A percentile compares a stretch with the other conserved stretches of the same genome.
Conservation (phyloP, 1,140 invertebrate genomes). For the Carposina sasakii region DNA sequence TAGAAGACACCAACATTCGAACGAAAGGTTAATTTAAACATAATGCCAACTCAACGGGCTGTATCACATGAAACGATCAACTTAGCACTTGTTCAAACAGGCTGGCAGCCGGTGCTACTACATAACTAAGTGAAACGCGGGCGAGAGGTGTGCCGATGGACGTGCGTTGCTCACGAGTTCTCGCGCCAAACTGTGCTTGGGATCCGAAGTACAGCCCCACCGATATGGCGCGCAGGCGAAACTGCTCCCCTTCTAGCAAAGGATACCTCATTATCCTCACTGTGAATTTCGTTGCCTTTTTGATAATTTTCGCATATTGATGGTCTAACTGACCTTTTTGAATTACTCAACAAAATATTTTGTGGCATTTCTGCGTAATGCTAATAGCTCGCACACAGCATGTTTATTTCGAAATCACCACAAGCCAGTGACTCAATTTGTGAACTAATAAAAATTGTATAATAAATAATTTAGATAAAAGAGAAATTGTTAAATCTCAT, state of each 20-base stretch:
- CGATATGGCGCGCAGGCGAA: slow-evolving; percentile 40
- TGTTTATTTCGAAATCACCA: too few relatives aligned
- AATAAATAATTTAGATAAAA: too few relatives aligned
- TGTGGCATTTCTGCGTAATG: too few relatives aligned
- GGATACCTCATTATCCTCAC: slow-evolving; percentile 69
- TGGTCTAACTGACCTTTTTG: slow-evolving; percentile 31
- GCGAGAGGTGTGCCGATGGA: slow-evolving; percentile 26
- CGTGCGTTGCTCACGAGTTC: slow-evolving; percentile 29
- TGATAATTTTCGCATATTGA: slow-evolving; percentile 63
- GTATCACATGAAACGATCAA: slow-evolving; percentile 68
- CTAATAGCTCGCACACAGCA: too few relatives aligned
- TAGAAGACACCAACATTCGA: too few relatives aligned
- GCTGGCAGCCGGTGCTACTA: slow-evolving; percentile 33
- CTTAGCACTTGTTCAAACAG: slow-evolving; percentile 68
- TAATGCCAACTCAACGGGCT: slow-evolving; percentile 60
- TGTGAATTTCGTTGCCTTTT: slow-evolving; percentile 63
- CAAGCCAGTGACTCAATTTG: too few relatives aligned
- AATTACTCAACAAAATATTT: slow-evolving; percentile 25
- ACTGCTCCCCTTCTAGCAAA: slow-evolving; percentile 42
- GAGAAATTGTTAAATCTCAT: too few relatives aligned
- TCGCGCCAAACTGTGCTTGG: slow-evolving; percentile 59
- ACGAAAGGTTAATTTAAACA: slow-evolving; percentile 63
- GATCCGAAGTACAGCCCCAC: slow-evolving; percentile 26
- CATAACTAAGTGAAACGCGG: slow-evolving; percentile 32
- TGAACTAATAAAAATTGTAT: too few relatives aligned